Base-by-base conservation (phyloP, 1,140 invertebrate genomes). In the Agraylea sexmaculata region DNA sequence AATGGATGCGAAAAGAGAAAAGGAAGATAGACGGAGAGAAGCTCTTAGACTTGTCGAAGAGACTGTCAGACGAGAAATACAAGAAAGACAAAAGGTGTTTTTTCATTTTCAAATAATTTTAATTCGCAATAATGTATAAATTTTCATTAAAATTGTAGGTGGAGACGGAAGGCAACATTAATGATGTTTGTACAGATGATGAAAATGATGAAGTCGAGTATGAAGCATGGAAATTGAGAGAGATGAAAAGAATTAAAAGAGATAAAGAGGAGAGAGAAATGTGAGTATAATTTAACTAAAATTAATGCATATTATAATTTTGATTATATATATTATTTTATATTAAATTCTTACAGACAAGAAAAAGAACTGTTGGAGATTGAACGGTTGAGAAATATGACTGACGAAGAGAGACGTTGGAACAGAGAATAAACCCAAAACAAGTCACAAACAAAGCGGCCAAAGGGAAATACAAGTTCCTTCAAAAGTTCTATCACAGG, bases 391-490 rank as follows among this genome's bases (percentile, higher is more conserved):
- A 74, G 91, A 31, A 91, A 81, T 49, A 82, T 99, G 79, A 96
- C 91, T 0, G 96, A 99, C 58, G 95, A 99, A 60, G 93, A 99
- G 56, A 70, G 92, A 34, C 69, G 86, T 75, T 83, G 42, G 94
- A 98, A 57, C 64, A 85, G 12, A 74, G 89, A 35, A 61, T 83
- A n/a, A 98, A 98, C 70, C 94, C 94, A 0, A 95, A 94, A 66
- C 34, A 75, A 8, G 73, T 99, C 20, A 93, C 88, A 2, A 99
- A 99, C 66, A 94, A 96, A 62, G 80, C 87, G 2, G 72, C 78
- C 2, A 99, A 99, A 69, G 95, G 95, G 39, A 99, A 99, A 70
- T 99, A 99, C 69, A 98, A 98, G 59, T 99, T 98, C 64, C 66
- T 99, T 43, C 96, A 99, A 67, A 99, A 99, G 60, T 99, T 99